Evolutionary conservation across 2,888 invertebrate genomes (phyloP).

Genomic region (Macrophya alboannulata): DNA sequence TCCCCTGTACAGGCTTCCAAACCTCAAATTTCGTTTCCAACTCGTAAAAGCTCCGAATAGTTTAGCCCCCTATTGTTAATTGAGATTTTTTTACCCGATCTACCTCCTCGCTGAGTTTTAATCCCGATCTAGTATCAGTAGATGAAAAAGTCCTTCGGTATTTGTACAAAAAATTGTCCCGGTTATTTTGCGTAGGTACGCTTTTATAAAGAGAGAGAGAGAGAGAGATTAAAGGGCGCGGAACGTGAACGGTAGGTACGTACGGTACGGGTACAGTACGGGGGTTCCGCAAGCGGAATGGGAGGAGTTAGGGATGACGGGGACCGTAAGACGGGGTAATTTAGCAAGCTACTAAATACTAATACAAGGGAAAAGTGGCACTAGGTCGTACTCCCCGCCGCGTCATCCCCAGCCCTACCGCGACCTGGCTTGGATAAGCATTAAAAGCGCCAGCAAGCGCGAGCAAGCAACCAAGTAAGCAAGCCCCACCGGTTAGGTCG

Average conservation of each 20-base stretch:
- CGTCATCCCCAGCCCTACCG: conserved; percentile 6
- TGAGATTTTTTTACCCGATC: not conserved
- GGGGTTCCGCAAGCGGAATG: not conserved
- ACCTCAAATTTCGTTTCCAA: not conserved
- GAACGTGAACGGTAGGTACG: conserved; percentile 55
- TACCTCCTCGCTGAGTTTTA: not conserved
- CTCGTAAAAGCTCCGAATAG: not conserved
- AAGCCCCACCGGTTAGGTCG: conserved; percentile 41
- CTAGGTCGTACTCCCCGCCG: conserved; percentile 48
- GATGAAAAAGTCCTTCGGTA: not conserved
- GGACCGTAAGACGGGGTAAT: conserved; percentile 45
- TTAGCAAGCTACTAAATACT: conserved; percentile 56
- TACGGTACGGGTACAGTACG: not conserved
- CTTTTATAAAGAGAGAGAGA: not conserved
- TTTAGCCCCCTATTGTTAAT: conserved; percentile 3
- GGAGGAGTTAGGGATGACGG: conserved; percentile 34
- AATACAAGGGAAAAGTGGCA: conserved; percentile 52
- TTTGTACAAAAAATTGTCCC: conserved; percentile 38
- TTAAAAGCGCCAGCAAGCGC: conserved; percentile 51
- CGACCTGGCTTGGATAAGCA: conserved; percentile 55
- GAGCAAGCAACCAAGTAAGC: not conserved
- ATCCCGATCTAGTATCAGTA: conserved; percentile 2
- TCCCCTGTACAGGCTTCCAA: no score
- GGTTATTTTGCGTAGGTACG: conserved; percentile 14
- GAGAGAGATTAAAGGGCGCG: conserved; percentile 56